A percentile compares a stretch with the other conserved stretches of the same genome.
phyloP scores from a whole-genome alignment of 2,888 invertebrate genomes.

The Lamproptera curius region DNA sequence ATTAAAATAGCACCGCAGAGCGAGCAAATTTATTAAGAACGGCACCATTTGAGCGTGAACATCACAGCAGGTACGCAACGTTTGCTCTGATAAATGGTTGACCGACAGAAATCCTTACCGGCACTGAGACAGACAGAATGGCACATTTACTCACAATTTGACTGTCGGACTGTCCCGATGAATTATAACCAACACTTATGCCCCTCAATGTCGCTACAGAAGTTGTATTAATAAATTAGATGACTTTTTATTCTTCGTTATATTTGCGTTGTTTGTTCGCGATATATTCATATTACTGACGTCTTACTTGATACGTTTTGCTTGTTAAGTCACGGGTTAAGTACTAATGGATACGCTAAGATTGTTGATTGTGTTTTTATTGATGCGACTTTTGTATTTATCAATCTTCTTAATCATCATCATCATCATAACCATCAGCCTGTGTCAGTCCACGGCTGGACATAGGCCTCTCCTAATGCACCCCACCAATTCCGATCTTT shows the following conservation, averaged over 20 bases:
- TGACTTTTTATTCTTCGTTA: slow-evolving; percentile 5
- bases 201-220: slow-evolving; percentile 23
- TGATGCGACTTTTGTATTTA: too few species aligned
- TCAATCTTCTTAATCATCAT: too few species aligned
- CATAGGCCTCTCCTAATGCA: too few species aligned
- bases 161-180: slow-evolving; percentile 38
- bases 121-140: slow-evolving; percentile 30
- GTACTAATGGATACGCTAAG: too few species aligned
- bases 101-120: slow-evolving; percentile 12
- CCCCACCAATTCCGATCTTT: too few species aligned
- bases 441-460: too few species aligned
- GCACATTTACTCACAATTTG: slow-evolving; percentile 38
- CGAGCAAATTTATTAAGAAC: slow-evolving; percentile 15
- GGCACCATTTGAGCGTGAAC: slow-evolving; percentile 2
- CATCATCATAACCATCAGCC: too few species aligned
- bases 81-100: slow-evolving; percentile 45
- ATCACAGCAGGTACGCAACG: slow-evolving; percentile 33
- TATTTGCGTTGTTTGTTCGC: not conserved
- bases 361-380: too few species aligned
- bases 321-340: too few species aligned
- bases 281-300: slow-evolving; percentile 8
- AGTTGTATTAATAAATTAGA: slow-evolving; percentile 16
- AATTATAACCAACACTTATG: slow-evolving; percentile 31
- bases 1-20: slow-evolving; percentile 1
- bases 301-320: not conserved